A percentile compares a stretch with the other conserved stretches of the same genome.
Conservation (phyloP, 2,113 vertebrate species). For the Lucifuga dentata region DNA sequence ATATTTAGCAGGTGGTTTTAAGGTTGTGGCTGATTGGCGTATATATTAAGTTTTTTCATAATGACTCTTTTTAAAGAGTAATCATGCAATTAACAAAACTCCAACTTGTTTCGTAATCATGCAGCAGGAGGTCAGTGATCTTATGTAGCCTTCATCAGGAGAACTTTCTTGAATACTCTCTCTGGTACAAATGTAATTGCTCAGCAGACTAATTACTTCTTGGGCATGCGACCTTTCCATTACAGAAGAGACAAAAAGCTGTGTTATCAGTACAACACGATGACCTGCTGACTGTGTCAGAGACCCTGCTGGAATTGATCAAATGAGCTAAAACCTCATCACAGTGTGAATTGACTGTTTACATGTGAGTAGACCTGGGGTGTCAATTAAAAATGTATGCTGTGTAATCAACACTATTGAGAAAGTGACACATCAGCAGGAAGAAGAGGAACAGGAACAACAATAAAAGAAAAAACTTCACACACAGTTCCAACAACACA, state of each 20-base stretch:
- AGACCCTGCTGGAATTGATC: constrained; percentile 63
- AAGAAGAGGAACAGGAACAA: neutral
- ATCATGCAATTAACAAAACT: no score
- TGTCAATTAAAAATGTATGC: constrained; percentile 67
- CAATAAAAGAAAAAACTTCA: neutral
- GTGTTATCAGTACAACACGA: constrained; percentile 48
- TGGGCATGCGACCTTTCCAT: constrained; percentile 57
- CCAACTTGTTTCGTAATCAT: constrained; percentile 38
- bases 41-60: constrained; percentile 42
- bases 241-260: constrained; percentile 46
- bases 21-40: no score
- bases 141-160: constrained; percentile 53
- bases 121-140: constrained; percentile 46
- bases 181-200: constrained; percentile 64
- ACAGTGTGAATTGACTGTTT: constrained; percentile 52
- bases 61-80: no score
- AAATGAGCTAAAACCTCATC: constrained; percentile 52
- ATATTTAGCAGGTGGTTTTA: no score
- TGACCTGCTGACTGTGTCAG: constrained; percentile 64
- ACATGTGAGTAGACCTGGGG: constrained; percentile 46
- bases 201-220: constrained; percentile 72
- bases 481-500: neutral
- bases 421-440: constrained; percentile 5
- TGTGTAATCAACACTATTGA: constrained; percentile 1
- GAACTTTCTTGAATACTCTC: constrained; percentile 52